Conservation (phyloP, 2,113 vertebrate genomes). For the Phaethon lepturus region DNA sequence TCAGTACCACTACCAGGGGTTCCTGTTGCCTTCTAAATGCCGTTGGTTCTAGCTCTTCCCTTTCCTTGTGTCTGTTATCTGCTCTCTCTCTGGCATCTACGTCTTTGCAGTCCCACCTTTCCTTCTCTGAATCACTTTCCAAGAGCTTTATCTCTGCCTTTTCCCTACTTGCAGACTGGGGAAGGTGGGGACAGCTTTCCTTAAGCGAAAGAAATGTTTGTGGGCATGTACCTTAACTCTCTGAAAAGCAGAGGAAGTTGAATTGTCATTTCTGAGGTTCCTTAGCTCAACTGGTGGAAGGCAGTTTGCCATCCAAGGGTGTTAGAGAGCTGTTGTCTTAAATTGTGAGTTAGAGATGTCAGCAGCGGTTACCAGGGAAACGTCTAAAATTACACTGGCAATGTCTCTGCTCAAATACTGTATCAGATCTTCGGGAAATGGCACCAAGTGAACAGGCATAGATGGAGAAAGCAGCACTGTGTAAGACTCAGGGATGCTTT, state of each 20-base stretch:
- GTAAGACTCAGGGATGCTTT: background rate
- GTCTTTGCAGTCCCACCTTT: background rate
- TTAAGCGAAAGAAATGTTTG: background rate
- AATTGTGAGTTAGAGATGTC: constrained; percentile 61
- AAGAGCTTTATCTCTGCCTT: background rate
- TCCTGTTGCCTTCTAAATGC: background rate
- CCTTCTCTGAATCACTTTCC: background rate
- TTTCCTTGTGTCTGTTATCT: background rate
- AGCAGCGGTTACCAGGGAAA: constrained; percentile 70
- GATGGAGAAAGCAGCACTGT: background rate
- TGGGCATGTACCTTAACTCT: background rate
- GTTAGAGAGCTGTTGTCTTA: constrained; percentile 35
- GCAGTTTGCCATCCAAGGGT: background rate
- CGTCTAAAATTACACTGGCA: constrained; percentile 66
- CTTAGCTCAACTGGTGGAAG: background rate
- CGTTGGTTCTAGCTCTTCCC: background rate
- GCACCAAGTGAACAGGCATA: background rate
- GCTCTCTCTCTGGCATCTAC: background rate
- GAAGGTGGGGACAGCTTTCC: background rate
- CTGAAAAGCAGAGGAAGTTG: background rate
- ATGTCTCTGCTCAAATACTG: background rate
- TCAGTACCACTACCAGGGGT: background rate
- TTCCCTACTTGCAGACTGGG: background rate
- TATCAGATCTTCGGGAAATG: constrained; percentile 44
- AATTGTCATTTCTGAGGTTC: background rate